Evolutionary conservation across 1,140 invertebrate species (phyloP).

Genomic region (Drosophila baimaii): DNA sequence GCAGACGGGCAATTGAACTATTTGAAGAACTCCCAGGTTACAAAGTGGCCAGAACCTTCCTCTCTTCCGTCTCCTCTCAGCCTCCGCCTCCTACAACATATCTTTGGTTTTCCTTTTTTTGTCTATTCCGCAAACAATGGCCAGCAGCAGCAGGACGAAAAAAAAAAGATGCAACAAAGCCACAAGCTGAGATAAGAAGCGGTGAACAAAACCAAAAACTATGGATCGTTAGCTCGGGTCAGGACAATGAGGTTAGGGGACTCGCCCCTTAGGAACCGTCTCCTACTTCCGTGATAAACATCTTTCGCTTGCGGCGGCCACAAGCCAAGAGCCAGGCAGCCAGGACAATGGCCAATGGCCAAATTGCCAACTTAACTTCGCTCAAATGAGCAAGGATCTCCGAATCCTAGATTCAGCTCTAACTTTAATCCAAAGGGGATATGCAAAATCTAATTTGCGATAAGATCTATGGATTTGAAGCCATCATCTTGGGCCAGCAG

Average conservation of each 20-base stretch:
- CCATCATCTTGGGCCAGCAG: constrained; percentile 26
- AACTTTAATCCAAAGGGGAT: constrained; percentile 51
- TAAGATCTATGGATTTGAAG: constrained; percentile 51
- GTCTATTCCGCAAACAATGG: constrained; percentile 49
- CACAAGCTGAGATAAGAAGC: constrained; percentile 78
- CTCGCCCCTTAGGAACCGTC: constrained; percentile 5
- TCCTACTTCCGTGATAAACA: constrained; percentile 54
- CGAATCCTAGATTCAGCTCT: neutral
- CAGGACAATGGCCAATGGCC: constrained; percentile 39
- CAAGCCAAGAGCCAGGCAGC: constrained; percentile 60
- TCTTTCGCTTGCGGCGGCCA: constrained; percentile 70
- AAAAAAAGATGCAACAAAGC: constrained; percentile 60
- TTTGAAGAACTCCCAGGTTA: constrained; percentile 52
- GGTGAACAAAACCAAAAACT: constrained; percentile 55
- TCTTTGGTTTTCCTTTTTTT: constrained; percentile 39
- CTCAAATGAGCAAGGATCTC: constrained; percentile 59
- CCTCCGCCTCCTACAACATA: constrained; percentile 5
- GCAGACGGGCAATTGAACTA: constrained; percentile 56
- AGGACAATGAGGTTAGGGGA: constrained; percentile 51
- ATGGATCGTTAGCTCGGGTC: constrained; percentile 43
- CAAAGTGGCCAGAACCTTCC: constrained; percentile 62
- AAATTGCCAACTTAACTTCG: constrained; percentile 65
- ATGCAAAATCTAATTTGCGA: constrained; percentile 76
- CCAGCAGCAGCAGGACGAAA: constrained; percentile 14
- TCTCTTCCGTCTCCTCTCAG: constrained; percentile 2